A percentile compares a stretch with the other conserved stretches of the same genome.
phyloP scores from a whole-genome alignment of 1,140 invertebrate species.

The Caerostris extrusa region DNA sequence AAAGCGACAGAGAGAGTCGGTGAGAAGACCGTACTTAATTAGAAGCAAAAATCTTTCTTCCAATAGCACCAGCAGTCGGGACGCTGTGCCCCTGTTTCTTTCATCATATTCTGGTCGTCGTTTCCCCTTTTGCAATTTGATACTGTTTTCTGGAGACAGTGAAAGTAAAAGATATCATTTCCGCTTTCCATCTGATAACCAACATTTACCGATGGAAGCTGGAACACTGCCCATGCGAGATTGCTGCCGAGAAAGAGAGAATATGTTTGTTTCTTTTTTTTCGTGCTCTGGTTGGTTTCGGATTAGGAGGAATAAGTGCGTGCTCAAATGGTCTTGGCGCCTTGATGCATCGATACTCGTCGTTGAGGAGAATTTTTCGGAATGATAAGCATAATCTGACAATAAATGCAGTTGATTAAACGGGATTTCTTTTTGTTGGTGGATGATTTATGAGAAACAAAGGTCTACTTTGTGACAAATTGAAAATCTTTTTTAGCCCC shows the following conservation, averaged over 20 bases:
- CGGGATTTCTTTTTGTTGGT: too few relatives aligned
- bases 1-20: too few relatives aligned
- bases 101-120: too few relatives aligned
- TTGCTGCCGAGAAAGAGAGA: neutral
- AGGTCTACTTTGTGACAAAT: too few relatives aligned
- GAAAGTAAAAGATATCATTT: constrained; percentile 24
- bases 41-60: neutral
- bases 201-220: constrained; percentile 45
- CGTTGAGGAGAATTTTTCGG: neutral
- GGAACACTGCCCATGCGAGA: constrained; percentile 35
- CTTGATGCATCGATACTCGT: neutral
- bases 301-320: constrained; percentile 14
- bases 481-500: too few relatives aligned
- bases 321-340: constrained; percentile 9
- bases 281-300: neutral
- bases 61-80: neutral
- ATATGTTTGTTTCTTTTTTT: neutral
- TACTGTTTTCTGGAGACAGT: constrained; percentile 38
- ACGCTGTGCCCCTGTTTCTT: neutral
- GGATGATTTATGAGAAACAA: too few relatives aligned
- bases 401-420: neutral
- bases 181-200: constrained; percentile 48
- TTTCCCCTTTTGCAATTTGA: constrained; percentile 1
- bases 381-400: neutral
- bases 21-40: neutral